Base-by-base conservation (phyloP, 2,113 vertebrate species). In the Dasyornis broadbenti region DNA sequence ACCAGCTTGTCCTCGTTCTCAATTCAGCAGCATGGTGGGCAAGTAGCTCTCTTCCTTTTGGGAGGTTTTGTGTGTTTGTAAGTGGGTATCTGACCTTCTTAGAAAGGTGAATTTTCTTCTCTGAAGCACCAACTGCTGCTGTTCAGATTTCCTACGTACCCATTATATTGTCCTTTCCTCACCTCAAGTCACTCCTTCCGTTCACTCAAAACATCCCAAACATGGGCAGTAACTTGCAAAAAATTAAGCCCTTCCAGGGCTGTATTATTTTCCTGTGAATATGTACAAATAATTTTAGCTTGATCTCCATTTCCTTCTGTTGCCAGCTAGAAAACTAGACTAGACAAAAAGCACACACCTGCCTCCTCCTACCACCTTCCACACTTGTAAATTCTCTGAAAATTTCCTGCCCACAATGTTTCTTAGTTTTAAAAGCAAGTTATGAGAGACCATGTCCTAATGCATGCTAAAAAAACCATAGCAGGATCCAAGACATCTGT, bases 281-380 rank as follows among this genome's bases (percentile, higher is more conserved):
- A 78, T 39, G 15, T 4, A 68, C 17, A 13, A 47, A 18, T 45
- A 47, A 40, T 68, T 90, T 69, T 12, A 79, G 27, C 6, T 28
- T 50, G 10, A 53, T 78, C 53, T 64, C 28, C 4, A 28, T 28
- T 82, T 83, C 53, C 20, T 49, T 75, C 33, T 19, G 13, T 5
- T 10, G 7, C 16, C 65, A 82, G 35, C 44, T 59, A 71, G 50
- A 79, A 85, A 87, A 78, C 14, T 4, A 65, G 73, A 85, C 73
- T 9, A 79, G 68, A 76, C 79, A 91, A 52, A 85, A 93, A 82
- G 60, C 28, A 83, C 64, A 56, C 53, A 82, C 44, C 91, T 95
- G 79, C 80, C 50, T 24, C 88, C 75, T 93, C 92, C 92, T 42
- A 87, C 90, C 21, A 77, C 45, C 72, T 94, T 93, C 82, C 60